phyloP scores from a whole-genome alignment of 2,113 vertebrate species.

The Todiramphus chloris region DNA sequence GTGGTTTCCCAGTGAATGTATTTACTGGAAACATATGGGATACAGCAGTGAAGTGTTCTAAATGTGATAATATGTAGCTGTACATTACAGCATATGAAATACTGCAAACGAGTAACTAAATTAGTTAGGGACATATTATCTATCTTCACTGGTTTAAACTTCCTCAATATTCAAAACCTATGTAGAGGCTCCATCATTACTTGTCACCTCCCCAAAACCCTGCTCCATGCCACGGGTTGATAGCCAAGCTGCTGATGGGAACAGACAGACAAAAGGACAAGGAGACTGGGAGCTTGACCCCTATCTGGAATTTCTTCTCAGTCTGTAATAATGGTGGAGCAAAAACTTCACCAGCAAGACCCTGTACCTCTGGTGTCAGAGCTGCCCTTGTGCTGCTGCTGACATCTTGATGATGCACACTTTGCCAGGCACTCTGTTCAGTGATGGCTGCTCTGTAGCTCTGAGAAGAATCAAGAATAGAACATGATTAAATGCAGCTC shows the following conservation, averaged over 20 bases:
- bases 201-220: background rate
- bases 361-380: background rate
- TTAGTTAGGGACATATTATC: background rate
- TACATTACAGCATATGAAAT: background rate
- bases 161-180: background rate
- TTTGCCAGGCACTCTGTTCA: background rate
- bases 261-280: background rate
- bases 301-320: background rate
- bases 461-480: background rate
- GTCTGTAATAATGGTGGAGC: background rate
- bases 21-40: background rate
- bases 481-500: background rate
- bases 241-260: background rate
- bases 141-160: background rate
- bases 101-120: background rate
- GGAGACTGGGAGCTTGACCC: background rate
- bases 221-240: background rate
- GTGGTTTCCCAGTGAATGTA: background rate
- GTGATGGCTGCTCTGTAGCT: background rate
- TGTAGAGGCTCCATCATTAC: background rate
- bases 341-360: background rate
- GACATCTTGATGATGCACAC: background rate
- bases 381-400: background rate
- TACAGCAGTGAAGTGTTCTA: background rate
- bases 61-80: fast-evolving